A percentile compares a stretch with the other conserved stretches of the same genome.
These are phyloP conservation scores for Lordiphosa collinella DNA, from an alignment of 1,140 invertebrate species.

Conservation along the genomic window DNA sequence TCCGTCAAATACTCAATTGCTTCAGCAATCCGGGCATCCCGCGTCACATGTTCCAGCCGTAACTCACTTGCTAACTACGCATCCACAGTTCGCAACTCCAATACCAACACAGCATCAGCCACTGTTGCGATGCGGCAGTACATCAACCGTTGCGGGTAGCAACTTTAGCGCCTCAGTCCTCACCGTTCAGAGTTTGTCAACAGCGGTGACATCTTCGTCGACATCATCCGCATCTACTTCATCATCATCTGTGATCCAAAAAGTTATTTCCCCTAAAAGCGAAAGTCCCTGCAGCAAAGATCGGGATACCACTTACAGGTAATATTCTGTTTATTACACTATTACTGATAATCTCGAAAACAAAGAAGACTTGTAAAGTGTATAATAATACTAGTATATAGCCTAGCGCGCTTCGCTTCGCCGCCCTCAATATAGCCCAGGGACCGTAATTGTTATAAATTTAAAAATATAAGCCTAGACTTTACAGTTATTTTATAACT, in stretches of 20 bases:
- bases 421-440: no score
- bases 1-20: slow-evolving; percentile 41
- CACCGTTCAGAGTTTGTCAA: slow-evolving; percentile 47
- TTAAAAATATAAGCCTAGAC: no score
- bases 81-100: slow-evolving; percentile 35
- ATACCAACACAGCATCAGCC: slow-evolving; percentile 35
- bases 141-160: slow-evolving; percentile 6
- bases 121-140: slow-evolving; percentile 30
- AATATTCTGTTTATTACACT: slow-evolving; percentile 18
- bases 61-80: slow-evolving; percentile 51
- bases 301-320: slow-evolving; percentile 92
- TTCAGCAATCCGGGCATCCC: slow-evolving; percentile 45
- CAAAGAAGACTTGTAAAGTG: no score
- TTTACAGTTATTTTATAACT: no score
- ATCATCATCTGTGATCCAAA: slow-evolving; percentile 78
- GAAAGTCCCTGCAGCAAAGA: slow-evolving; percentile 87
- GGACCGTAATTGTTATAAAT: no score
- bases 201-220: slow-evolving; percentile 32
- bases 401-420: no score
- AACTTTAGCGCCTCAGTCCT: slow-evolving; percentile 38
- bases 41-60: slow-evolving; percentile 28
- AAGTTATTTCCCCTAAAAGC: slow-evolving; percentile 85
- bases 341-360: no score
- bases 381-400: no score
- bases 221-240: slow-evolving; percentile 26